Evolutionary conservation across 2,113 vertebrate species (phyloP), one percentile per base, ranked within the genome.

Genomic region (Asarcornis scutulata): DNA sequence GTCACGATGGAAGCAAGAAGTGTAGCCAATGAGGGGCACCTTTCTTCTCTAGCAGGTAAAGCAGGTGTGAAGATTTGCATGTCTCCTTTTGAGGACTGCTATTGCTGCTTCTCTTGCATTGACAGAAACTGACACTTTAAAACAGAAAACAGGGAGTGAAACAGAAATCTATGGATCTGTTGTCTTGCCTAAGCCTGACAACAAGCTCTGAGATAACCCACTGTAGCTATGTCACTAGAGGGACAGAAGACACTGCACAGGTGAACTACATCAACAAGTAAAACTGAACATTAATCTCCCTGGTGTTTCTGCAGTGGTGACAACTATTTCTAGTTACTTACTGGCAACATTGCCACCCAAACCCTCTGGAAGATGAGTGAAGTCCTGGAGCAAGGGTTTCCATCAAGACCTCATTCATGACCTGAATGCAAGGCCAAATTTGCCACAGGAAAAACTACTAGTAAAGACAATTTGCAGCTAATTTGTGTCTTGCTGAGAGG

Each of bases 391-490:
- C 16, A 59, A 58, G 0, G 1, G 17, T 23, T 48, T 73, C 58
- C 4, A 4, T 25, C 0, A 0, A 27, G 22, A 26, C 10, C 12
- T 18, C 3, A 66, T 82, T 48, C 13, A 11, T 2, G 3, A 44
- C 55, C 32, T 32, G 31, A 74, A 15, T 38, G 21, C 0, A 1
- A 13, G 23, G 23, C 8, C 21, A 53, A 48, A 55, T 36, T 79
- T 83, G 67, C 32, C 46, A 58, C 26, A 62, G 73, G 16, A 76
- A 56, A 59, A 50, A 27, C 21, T 32, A 73, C 21, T 5, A 75
- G 21, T 18, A 38, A 40, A 64, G 62, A 40, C 13, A 53, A 36
- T 56, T 66, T 83, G 50, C 63, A 26, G 27, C 26, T 74, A 48
- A 67, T 83, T 91, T 53, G 67, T 23, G 22, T 25, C 77, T 75